Evolutionary conservation across 1,140 invertebrate species (phyloP).

Genomic region (Cepaea nemoralis): DNA sequence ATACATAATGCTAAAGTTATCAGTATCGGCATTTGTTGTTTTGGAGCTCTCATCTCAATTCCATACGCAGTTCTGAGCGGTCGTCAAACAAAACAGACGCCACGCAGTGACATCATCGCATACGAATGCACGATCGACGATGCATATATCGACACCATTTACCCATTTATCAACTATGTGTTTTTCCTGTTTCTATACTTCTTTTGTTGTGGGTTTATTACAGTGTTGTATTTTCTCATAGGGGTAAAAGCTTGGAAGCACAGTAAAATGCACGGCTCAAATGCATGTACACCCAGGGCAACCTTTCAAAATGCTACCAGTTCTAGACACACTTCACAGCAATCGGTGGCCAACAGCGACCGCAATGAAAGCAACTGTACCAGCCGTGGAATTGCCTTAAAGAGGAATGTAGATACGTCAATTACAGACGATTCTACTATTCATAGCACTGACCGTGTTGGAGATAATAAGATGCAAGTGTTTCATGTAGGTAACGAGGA

Average conservation of each 20-base stretch:
- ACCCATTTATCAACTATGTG: constrained; percentile 4
- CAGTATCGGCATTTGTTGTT: background rate
- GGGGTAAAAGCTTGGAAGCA: constrained; percentile 20
- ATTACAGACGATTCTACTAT: background rate
- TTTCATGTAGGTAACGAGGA: background rate
- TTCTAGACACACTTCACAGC: too few relatives aligned
- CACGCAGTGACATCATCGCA: background rate
- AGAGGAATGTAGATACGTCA: background rate
- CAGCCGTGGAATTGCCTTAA: background rate
- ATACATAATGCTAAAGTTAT: background rate
- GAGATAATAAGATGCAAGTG: background rate
- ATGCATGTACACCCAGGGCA: background rate
- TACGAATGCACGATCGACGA: constrained; percentile 29
- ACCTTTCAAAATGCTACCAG: background rate
- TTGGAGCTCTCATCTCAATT: constrained; percentile 13
- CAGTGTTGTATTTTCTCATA: constrained; percentile 5
- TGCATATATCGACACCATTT: background rate
- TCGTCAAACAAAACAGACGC: background rate
- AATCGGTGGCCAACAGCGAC: background rate
- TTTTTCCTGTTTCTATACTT: constrained; percentile 16
- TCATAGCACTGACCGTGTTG: background rate
- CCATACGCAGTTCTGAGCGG: constrained; percentile 28
- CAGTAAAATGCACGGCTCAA: background rate
- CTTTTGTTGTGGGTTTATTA: background rate
- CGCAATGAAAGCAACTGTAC: background rate